A percentile compares a stretch with the other conserved stretches of the same genome.
phyloP scores from a whole-genome alignment of 1,140 invertebrate species.

The Cylas formicarius region DNA sequence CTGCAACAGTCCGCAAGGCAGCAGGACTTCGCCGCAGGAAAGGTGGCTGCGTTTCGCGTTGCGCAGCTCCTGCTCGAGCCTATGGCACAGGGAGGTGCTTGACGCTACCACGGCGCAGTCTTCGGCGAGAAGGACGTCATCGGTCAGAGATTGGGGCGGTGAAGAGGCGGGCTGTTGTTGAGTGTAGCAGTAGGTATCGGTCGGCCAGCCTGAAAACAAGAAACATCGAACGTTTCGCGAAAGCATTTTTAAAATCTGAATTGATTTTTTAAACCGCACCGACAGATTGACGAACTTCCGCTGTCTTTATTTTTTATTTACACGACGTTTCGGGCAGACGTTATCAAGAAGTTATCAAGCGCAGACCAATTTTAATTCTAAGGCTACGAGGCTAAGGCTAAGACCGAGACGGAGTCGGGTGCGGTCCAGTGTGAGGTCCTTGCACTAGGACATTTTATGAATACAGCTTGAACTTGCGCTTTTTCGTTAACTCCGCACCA shows the following conservation, averaged over 20 bases:
- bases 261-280: no score
- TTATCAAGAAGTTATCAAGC: no score
- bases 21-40: slow-evolving; percentile 69
- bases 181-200: slow-evolving; percentile 21
- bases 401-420: no score
- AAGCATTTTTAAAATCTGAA: slow-evolving; percentile 3
- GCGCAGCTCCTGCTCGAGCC: slow-evolving; percentile 66
- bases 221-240: not conserved
- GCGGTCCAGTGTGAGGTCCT: no score
- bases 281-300: no score
- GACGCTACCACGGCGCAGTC: slow-evolving; percentile 32
- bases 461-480: no score
- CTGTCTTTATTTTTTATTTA: no score
- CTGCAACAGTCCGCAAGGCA: slow-evolving; percentile 69
- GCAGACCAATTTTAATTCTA: no score
- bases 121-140: slow-evolving; percentile 13
- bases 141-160: slow-evolving; percentile 1
- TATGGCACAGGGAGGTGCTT: slow-evolving; percentile 53
- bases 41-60: slow-evolving; percentile 70
- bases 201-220: slow-evolving; percentile 25
- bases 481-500: no score
- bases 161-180: slow-evolving; percentile 6
- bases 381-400: no score
- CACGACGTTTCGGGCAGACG: no score
- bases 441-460: no score